These are phyloP conservation scores for Drosophila aff. DNA, from an alignment of 1,140 invertebrate genomes.

Conservation along the genomic window DNA sequence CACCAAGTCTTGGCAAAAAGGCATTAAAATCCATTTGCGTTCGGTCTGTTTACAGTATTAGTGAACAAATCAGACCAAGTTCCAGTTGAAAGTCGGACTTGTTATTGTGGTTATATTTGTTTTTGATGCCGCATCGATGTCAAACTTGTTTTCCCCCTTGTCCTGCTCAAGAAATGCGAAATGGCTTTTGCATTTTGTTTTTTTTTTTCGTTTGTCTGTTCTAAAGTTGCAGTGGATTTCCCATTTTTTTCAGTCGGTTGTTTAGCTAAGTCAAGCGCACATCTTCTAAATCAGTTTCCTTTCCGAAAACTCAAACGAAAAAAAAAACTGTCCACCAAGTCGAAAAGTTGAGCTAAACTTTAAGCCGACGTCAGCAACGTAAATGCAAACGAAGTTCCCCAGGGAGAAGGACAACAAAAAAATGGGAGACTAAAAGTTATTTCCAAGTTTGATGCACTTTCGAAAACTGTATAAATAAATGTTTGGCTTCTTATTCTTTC, in stretches of 20 bases:
- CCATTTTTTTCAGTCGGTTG: slow-evolving; percentile 37
- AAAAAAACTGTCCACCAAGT: slow-evolving; percentile 65
- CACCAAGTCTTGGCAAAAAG: slow-evolving; percentile 2
- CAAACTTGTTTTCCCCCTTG: slow-evolving; percentile 53
- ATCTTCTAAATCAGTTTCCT: slow-evolving; percentile 63
- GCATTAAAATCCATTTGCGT: slow-evolving; percentile 17
- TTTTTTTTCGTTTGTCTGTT: neutral
- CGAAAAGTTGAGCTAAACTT: slow-evolving; percentile 61
- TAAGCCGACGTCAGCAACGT: slow-evolving; percentile 53
- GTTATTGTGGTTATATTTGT: slow-evolving; percentile 50
- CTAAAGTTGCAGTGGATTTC: slow-evolving; percentile 6
- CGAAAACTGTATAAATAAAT: slow-evolving; percentile 53
- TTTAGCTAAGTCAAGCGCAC: slow-evolving; percentile 42
- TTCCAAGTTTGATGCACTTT: slow-evolving; percentile 55
- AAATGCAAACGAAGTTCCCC: slow-evolving; percentile 47
- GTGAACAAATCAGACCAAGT: slow-evolving; percentile 20
- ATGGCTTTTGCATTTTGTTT: slow-evolving; percentile 29
- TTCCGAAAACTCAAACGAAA: slow-evolving; percentile 41
- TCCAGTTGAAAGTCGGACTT: slow-evolving; percentile 32
- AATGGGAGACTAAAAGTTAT: slow-evolving; percentile 53
- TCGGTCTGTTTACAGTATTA: slow-evolving; percentile 30
- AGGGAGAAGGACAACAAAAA: slow-evolving; percentile 6
- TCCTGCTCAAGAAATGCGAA: slow-evolving; percentile 25
- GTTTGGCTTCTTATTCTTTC: slow-evolving; percentile 9
- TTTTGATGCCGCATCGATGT: slow-evolving; percentile 53